Conservation (phyloP, 2,888 invertebrate species). For the Geophilus truncorum region DNA sequence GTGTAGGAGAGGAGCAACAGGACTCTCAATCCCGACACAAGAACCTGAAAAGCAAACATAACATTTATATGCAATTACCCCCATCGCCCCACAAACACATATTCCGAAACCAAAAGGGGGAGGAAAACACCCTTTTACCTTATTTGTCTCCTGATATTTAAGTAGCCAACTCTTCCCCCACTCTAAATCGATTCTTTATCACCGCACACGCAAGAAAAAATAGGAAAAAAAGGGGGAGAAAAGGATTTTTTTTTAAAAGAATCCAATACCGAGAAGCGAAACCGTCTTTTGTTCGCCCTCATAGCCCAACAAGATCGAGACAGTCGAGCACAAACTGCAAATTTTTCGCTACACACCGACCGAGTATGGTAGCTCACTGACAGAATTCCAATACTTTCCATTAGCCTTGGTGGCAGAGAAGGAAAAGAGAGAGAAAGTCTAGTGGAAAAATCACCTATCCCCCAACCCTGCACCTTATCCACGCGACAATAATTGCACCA, state of each 20-base stretch:
- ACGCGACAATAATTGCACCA: conserved; percentile 14
- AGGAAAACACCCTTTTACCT: background rate
- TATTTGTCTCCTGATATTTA: background rate
- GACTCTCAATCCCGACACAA: background rate
- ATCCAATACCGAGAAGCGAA: background rate
- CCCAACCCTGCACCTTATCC: background rate
- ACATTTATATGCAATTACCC: background rate
- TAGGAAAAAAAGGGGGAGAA: background rate
- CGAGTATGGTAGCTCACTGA: background rate
- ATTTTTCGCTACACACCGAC: background rate
- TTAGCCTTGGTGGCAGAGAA: background rate
- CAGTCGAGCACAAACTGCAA: background rate
- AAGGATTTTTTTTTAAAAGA: background rate
- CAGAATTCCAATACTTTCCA: conserved; percentile 27
- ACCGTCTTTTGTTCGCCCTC: background rate
- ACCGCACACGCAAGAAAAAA: background rate
- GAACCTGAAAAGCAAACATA: background rate
- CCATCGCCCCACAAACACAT: no score
- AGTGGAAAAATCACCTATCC: background rate
- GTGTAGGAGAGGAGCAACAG: background rate
- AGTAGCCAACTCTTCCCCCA: background rate
- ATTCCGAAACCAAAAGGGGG: no score
- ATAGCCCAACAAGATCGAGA: background rate
- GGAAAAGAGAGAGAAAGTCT: background rate
- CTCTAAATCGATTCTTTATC: background rate